Base-by-base conservation (phyloP, 2,113 vertebrate genomes). In the Lophochroa leadbeateri region DNA sequence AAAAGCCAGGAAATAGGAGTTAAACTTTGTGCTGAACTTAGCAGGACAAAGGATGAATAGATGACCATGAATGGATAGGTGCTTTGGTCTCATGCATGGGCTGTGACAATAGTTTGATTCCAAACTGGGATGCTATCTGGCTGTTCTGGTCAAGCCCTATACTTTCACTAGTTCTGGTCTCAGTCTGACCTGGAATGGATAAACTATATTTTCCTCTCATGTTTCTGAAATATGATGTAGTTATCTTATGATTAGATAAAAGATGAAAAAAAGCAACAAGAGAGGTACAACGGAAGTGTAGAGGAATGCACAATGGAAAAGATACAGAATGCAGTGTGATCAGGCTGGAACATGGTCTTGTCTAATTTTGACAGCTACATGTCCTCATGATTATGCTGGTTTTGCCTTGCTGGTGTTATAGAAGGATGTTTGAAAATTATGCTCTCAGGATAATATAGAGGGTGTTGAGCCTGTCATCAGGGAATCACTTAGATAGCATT, bases 321-420 rank as follows among this genome's bases (percentile, higher is more conserved):
- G 16, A 17, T 6, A 50, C 3, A 35, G 17, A 81, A 57, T 53
- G 41, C 7, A 37, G 20, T 16, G 16, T 60, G 52, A 43, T n/a
- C 39, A 49, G 17, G 21, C 41, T 67, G 33, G 11, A 78, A 58
- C 13, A 35, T 27, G 39, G 11, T n/a, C 37, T 78, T 55, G 7
- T n/a, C 37, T 33, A 29, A 50, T 52, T 83, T 55, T 75, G 28
- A 65, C n/a, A 88, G 21, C 10, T 1, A 1, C 27, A 5, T 0
- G 1, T 76, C 20, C 17, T 47, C 33, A 8, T 27, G 3, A 35
- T 3, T 55, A 6, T 24, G 3, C 17, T 44, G 13, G 0, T 43
- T 83, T 91, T 43, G 24, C 63, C 60, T 47, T 71, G 13, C 39
- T 89, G 15, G 3, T 68, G 7, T 76, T 80, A 58, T 14, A 35